Percentiles rank a stretch among this genome's conserved stretches.
These are phyloP conservation scores for Papilio elwesi DNA, from an alignment of 2,888 invertebrate genomes.

Conservation along the genomic window DNA sequence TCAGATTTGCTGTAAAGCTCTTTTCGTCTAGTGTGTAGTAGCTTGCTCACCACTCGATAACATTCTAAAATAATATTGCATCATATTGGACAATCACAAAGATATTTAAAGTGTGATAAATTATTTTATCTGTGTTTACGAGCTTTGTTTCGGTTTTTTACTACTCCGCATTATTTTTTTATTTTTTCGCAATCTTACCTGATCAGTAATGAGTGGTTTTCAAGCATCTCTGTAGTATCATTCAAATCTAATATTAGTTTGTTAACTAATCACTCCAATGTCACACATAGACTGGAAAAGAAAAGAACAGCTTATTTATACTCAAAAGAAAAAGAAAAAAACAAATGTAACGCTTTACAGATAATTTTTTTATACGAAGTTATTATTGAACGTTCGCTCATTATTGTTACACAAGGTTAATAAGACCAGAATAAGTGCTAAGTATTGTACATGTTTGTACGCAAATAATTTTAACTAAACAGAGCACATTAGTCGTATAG, in stretches of 20 bases:
- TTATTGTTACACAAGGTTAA: constrained; percentile 62
- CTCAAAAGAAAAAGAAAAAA: constrained; percentile 38
- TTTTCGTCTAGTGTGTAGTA: constrained; percentile 42
- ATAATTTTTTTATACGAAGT: constrained; percentile 71
- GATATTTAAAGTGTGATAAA: not conserved
- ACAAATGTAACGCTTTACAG: constrained; percentile 60
- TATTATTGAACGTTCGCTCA: constrained; percentile 66
- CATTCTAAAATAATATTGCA: constrained; percentile 29
- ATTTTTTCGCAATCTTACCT: not conserved
- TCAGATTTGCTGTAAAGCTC: constrained; percentile 39
- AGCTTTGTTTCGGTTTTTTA: not conserved
- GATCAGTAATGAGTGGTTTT: constrained; percentile 18
- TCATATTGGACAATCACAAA: constrained; percentile 18
- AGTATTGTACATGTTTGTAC: constrained; percentile 54
- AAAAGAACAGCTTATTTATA: constrained; percentile 44
- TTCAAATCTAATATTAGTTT: constrained; percentile 8
- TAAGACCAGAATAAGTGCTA: constrained; percentile 58
- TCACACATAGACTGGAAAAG: constrained; percentile 58
- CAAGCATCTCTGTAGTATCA: constrained; percentile 15
- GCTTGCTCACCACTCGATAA: constrained; percentile 40
- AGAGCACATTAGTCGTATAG: constrained; percentile 80
- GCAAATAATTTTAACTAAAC: constrained; percentile 67
- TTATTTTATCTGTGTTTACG: no score
- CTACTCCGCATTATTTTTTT: not conserved
- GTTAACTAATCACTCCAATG: not conserved